Evolutionary conservation across 2,113 vertebrate species (phyloP), one percentile per base, ranked within the genome.

Genomic region (Osmerus mordax): DNA sequence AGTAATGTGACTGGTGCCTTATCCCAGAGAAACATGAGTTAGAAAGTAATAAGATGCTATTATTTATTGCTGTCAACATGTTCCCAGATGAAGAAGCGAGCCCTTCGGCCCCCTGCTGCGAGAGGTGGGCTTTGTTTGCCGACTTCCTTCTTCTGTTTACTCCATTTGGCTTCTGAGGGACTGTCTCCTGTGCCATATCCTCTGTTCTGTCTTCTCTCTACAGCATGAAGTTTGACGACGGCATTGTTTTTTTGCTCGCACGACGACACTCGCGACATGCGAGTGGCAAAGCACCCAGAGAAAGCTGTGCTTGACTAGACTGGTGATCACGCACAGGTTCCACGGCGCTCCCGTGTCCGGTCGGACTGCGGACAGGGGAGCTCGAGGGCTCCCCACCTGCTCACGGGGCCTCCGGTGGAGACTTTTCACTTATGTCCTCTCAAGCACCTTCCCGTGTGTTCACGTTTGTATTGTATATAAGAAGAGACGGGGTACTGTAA

Each of bases 1-100:
- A 83, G 55, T 83, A 79, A 73, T 81, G 81, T 77, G 77, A 79
- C 80, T 85, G 84, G 90, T 91, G 90, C 90, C 90, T 91, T 91
- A 90, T 78, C 74, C 52, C 84, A 83, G 75, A 74, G 64, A 61
- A 28, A 25, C 52, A 70, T 32, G 19, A 21, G 32, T 1, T 19
- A 19, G 55, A 32, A 69, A 32, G 13, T 51, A 21, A 41, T 59
- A 59, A 15, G 5, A 21, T 23, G 32, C 59, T 55, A 29, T 54
- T 69, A 28, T 13, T 65, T 15, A 32, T 8, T 36, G 7, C 32
- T 15, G 54, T 36, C n/a, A 47, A 29, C 32, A 8, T 65, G 16
- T 64, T 64, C 28, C 2, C 62, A 32, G 62, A 36, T 18, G 32
- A 29, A 36, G 18, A 28, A 18, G 62, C 16, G 32, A 65, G 14